A percentile compares a stretch with the other conserved stretches of the same genome.
Conservation (phyloP, 2,888 invertebrate genomes). For the Parnassius apollo region DNA sequence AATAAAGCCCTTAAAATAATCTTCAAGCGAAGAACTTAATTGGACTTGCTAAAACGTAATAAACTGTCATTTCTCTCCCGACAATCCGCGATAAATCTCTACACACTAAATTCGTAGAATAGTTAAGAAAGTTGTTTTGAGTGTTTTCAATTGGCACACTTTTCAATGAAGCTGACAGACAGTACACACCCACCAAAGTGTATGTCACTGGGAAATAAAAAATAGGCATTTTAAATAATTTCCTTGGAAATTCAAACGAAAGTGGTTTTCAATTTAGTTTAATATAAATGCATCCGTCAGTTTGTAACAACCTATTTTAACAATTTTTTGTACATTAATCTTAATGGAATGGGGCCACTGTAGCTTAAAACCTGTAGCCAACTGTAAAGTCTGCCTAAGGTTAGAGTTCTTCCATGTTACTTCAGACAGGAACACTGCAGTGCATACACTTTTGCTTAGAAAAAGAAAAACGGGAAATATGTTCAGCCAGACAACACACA, state of each 20-base stretch:
- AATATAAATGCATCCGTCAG: too few species aligned
- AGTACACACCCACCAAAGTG: not conserved
- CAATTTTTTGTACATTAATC: too few species aligned
- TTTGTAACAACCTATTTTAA: too few species aligned
- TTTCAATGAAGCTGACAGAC: constrained; percentile 9
- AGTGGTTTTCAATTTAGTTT: too few species aligned
- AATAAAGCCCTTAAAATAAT: not conserved
- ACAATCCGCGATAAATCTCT: constrained; percentile 3
- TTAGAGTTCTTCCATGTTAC: too few species aligned
- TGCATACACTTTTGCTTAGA: too few species aligned
- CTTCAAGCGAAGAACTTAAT: not conserved
- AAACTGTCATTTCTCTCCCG: constrained; percentile 5
- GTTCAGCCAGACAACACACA: too few species aligned
- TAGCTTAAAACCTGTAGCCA: too few species aligned
- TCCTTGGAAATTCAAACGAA: not conserved
- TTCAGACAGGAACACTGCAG: too few species aligned
- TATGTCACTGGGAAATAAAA: not conserved
- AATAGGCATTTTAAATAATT: not conserved
- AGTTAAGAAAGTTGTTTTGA: constrained; percentile 14
- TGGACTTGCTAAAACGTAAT: not conserved
- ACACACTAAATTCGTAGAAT: constrained; percentile 10
- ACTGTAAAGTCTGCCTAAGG: too few species aligned
- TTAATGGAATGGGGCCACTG: not conserved
- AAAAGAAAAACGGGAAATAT: too few species aligned
- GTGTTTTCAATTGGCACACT: constrained; percentile 12